Evolutionary conservation across 2,888 invertebrate genomes (phyloP), one percentile per base, ranked within the genome.

Genomic region (Oscheius sp.): DNA sequence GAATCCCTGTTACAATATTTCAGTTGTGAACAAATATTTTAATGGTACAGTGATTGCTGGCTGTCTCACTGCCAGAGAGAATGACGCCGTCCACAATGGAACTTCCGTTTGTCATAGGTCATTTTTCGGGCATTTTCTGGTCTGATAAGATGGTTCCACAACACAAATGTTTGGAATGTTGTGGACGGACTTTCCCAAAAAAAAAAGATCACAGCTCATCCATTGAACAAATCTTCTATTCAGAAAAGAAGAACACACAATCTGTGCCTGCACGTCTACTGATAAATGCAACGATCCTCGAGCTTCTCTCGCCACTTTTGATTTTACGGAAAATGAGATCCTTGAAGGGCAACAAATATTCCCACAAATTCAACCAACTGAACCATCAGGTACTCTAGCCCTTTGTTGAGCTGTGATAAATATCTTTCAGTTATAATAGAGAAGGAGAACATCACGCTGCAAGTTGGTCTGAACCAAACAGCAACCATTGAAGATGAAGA

Each of bases 31-130:
- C 69, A 77, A 77, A 45, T 76, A 68, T 71, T 81, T 80, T 71
- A 83, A 83, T 27, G 78, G 76, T 12, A 83, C 82, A n/a, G 74
- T 83, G 21, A 81, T 76, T 29, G 80, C 82, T 1, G 82, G 82
- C 1, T 83, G 82, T 49, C 73, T 82, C 68, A 58, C 71, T 45
- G 64, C 80, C 7, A 55, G 45, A 0, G 76, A 75, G n/a, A 74
- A 66, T 1, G 79, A 79, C 23, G 55, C 27, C 2, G 75, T 61
- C 25, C 53, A 53, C 55, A 63, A 73, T 6, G 43, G 71, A 29
- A 66, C 76, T 23, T 72, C 78, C 5, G 69, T 79, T 56, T 80
- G 80, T 66, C 73, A 78, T 52, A 77, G 80, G 76, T 76, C 41
- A 2, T 41, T 23, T 21, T 35, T 35, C n/a, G n/a, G n/a, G n/a